phyloP scores from a whole-genome alignment of 1,140 invertebrate genomes.

The Drosophila punjabiensis region DNA sequence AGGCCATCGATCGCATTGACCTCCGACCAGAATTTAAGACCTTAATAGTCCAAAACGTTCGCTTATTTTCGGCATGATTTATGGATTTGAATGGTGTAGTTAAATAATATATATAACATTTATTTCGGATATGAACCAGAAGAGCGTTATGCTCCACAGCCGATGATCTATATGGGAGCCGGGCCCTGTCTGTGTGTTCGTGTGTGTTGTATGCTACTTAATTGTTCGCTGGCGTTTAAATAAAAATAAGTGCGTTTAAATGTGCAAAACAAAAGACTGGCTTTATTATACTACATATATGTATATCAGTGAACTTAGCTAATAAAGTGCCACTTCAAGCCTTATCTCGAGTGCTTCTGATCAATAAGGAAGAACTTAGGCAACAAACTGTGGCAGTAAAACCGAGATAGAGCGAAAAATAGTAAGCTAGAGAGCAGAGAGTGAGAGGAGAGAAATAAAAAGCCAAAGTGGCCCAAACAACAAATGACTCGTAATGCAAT shows the following conservation, averaged over 20 bases:
- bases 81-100: constrained; percentile 31
- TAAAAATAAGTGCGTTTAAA: constrained; percentile 76
- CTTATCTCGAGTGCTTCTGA: constrained; percentile 27
- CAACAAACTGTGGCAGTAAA: constrained; percentile 61
- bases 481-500: constrained; percentile 48
- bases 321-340: not conserved
- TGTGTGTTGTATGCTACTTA: constrained; percentile 35
- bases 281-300: constrained; percentile 23
- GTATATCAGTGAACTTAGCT: not conserved
- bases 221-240: constrained; percentile 61
- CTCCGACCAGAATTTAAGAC: constrained; percentile 23
- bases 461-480: constrained; percentile 33
- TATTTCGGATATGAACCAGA: constrained; percentile 45
- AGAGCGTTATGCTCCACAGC: constrained; percentile 68
- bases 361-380: constrained; percentile 68
- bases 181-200: constrained; percentile 13
- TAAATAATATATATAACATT: constrained; percentile 41
- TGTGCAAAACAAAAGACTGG: constrained; percentile 66
- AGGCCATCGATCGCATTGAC: constrained; percentile 45
- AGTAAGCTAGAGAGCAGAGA: not conserved
- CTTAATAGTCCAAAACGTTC: constrained; percentile 19
- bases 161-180: constrained; percentile 50
- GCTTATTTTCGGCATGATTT: constrained; percentile 36
- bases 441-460: constrained; percentile 22
- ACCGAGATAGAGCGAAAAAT: constrained; percentile 1